A percentile compares a stretch with the other conserved stretches of the same genome.
Conservation (phyloP, 2,113 vertebrate genomes). For the Pteropus alecto region DNA sequence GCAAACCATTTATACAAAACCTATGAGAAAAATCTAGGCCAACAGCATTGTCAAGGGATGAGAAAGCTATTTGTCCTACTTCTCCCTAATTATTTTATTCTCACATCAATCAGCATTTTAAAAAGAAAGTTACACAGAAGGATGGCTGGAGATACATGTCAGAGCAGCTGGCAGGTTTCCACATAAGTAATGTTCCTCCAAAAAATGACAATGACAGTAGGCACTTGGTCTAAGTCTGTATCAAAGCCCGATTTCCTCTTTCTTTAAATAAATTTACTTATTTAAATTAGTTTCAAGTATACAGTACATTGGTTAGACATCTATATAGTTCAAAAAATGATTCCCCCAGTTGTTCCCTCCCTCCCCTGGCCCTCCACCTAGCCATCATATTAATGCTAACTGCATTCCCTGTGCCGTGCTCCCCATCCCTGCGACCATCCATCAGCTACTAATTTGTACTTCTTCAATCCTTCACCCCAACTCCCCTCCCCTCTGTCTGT, state of each 20-base stretch:
- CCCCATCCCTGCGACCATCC: no score
- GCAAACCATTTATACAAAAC: neutral
- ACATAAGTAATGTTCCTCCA: neutral
- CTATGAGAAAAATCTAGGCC: neutral
- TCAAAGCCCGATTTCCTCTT: neutral
- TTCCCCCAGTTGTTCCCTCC: no score
- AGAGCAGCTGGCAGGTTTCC: neutral
- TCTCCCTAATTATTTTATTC: slow-evolving; percentile 13
- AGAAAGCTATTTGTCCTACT: slow-evolving; percentile 28
- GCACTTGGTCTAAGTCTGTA: neutral
- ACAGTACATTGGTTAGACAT: no score
- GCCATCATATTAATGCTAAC: no score
- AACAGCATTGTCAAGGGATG: neutral
- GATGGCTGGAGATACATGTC: neutral
- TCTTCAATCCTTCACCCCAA: no score
- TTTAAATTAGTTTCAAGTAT: no score
- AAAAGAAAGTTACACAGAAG: slow-evolving; percentile 3
- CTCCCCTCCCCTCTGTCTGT: no score
- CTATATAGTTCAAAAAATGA: no score
- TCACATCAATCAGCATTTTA: slow-evolving; percentile 6
- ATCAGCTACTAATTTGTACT: no score
- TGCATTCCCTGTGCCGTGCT: no score
- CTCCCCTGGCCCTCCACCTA: no score
- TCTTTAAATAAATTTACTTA: neutral
- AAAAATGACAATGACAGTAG: neutral